A percentile compares a stretch with the other conserved stretches of the same genome.
Evolutionary conservation across 2,113 vertebrate genomes (phyloP).

Genomic region (Cyprinodon brontotheroides): DNA sequence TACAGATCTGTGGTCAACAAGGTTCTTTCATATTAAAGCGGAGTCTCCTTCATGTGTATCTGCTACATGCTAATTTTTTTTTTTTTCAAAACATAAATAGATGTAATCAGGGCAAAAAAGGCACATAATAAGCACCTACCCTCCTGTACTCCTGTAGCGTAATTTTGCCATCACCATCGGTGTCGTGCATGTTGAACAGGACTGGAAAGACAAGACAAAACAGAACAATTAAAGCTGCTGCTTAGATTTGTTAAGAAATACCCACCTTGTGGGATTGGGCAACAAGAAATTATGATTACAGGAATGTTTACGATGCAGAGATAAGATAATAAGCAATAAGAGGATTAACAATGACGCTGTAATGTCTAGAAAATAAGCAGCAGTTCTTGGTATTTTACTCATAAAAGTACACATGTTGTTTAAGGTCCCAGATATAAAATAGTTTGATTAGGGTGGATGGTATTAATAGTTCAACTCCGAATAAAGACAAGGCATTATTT

Average conservation of each 20-base stretch:
- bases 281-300: slow-evolving; percentile 22
- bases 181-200: slow-evolving; percentile 98
- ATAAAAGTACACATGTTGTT: neutral
- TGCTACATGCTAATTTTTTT: neutral
- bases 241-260: slow-evolving; percentile 7
- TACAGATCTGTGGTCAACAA: neutral
- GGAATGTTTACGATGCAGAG: slow-evolving; percentile 7
- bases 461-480: neutral
- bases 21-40: too few relatives aligned
- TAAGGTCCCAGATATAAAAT: neutral
- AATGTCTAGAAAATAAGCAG: neutral
- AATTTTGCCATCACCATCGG: slow-evolving; percentile 90
- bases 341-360: neutral
- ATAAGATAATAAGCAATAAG: neutral
- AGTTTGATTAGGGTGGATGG: neutral
- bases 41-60: neutral
- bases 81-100: neutral
- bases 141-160: slow-evolving; percentile 91
- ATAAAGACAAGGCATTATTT: neutral
- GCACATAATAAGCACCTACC: slow-evolving; percentile 65
- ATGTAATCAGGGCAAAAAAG: neutral
- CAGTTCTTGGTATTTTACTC: neutral
- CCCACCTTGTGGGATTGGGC: neutral
- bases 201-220: slow-evolving; percentile 74
- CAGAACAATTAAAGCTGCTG: neutral